Conservation (phyloP, 2,888 invertebrate genomes). For the Agrotis ipsilon region DNA sequence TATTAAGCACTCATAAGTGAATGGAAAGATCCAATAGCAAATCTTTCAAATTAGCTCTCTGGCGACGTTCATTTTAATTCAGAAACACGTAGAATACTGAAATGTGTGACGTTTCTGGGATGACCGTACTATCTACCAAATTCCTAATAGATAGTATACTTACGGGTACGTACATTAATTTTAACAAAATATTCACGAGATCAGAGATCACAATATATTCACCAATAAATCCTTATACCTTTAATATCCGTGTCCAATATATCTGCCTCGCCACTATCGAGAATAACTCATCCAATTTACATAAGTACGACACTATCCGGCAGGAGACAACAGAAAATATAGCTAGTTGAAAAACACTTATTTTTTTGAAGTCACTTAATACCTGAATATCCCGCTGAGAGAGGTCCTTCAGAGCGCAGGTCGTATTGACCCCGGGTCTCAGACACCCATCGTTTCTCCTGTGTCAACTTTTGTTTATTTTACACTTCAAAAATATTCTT, state of each 20-base stretch:
- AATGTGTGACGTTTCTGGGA: too few relatives aligned
- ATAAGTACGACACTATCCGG: constrained; percentile 20
- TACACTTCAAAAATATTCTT: constrained; percentile 18
- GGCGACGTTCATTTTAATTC: too few relatives aligned
- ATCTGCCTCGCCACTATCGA: not conserved
- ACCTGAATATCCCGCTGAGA: constrained; percentile 54
- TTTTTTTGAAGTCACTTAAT: constrained; percentile 47
- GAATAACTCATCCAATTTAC: constrained; percentile 33
- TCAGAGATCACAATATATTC: not conserved
- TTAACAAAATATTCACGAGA: not conserved
- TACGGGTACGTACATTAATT: too few relatives aligned
- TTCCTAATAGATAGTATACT: too few relatives aligned
- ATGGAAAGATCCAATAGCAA: too few relatives aligned
- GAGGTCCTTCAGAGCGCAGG: constrained; percentile 55
- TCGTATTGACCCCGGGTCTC: constrained; percentile 43
- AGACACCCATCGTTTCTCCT: constrained; percentile 26
- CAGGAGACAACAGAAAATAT: constrained; percentile 18
- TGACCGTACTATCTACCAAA: too few relatives aligned
- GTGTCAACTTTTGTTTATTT: constrained; percentile 50
- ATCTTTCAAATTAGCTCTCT: too few relatives aligned
- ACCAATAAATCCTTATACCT: constrained; percentile 9
- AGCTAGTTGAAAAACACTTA: constrained; percentile 22
- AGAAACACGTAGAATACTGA: too few relatives aligned
- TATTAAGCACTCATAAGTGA: too few relatives aligned
- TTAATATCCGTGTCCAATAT: constrained; percentile 11